Evolutionary conservation across 1,140 invertebrate genomes (phyloP), one percentile per base, ranked within the genome.

Genomic region (Lepidurus apus): DNA sequence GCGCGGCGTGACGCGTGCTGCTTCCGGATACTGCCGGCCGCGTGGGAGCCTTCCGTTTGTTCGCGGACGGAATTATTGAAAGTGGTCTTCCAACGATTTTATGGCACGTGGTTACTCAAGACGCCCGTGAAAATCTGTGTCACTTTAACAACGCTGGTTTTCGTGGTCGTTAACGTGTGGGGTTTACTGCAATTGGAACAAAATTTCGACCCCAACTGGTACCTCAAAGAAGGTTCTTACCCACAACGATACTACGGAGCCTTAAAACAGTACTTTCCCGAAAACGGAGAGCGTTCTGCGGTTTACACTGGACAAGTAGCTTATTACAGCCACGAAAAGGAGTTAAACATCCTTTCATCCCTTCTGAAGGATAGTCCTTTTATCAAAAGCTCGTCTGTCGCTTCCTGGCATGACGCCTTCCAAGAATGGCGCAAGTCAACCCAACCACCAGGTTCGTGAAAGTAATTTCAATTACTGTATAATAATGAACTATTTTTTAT

Each of bases 141-240:
- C 0, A 74, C 89, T 5, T n/a, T 86, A 10, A 75, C 85, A 9
- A 87, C 88, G 4, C 78, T 81, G 0, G 53, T 77, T 1, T 26
- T 84, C 1, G 77, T 85, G 0, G 79, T 78, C 21, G 17, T 85
- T n/a, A 86, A 86, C 65, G 75, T 82, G 0, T 86, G 84, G 85
- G 87, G 87, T 7, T 85, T 88, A 42, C 84, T 85, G 26, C 82
- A 87, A 7, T 81, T 89, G 53, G 82, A 85, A n/a, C 87, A 88
- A 79, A 86, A 89, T 76, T 90, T 89, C 82, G 87, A 89, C 81
- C 86, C 88, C 0, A 84, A 86, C n/a, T 86, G 85, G 84, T 90
- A 89, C 81, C 82, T 89, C n/a, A 88, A 88, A 44, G 84, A 86
- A 74, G 84, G 85, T 3, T 87, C 87, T 3, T 87, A 88, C 80